Percentiles rank a stretch among this genome's conserved stretches.
These are phyloP conservation scores for Gadopsis marmoratus DNA, from an alignment of 2,797 vertebrate genomes.

Conservation along the genomic window DNA sequence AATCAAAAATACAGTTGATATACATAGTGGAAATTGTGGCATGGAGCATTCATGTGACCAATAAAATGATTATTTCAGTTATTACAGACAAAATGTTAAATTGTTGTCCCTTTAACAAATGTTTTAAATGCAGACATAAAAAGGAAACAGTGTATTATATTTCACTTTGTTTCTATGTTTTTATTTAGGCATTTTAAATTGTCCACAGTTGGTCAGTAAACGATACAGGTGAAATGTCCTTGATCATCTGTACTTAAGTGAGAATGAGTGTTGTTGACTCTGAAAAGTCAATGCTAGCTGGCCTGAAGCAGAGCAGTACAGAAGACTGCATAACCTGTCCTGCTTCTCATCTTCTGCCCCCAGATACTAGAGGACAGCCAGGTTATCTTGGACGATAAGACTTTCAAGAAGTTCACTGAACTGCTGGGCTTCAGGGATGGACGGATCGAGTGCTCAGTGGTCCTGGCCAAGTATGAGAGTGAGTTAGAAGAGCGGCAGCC, in stretches of 20 bases:
- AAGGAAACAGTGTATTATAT: background rate
- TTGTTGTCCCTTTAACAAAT: background rate
- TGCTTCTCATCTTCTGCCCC: background rate
- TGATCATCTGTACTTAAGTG: background rate
- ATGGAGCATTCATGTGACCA: background rate
- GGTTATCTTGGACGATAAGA: slow-evolving; percentile 68
- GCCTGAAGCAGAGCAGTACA: background rate
- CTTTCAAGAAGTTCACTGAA: slow-evolving; percentile 62
- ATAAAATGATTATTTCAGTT: background rate
- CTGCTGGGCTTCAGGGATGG: slow-evolving; percentile 68
- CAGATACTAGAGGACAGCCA: slow-evolving; percentile 74
- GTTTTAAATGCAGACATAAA: background rate
- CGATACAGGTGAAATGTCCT: background rate
- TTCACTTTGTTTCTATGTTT: background rate
- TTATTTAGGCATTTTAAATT: background rate
- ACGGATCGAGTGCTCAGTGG: slow-evolving; percentile 66
- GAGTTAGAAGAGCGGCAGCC: slow-evolving; percentile 35
- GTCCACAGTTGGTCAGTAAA: background rate
- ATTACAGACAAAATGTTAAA: too few species aligned
- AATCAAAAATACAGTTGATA: too few species aligned
- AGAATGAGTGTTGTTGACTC: background rate
- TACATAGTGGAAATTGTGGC: background rate
- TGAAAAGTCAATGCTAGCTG: background rate
- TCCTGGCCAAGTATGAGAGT: slow-evolving; percentile 76
- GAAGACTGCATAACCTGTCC: background rate